Base-by-base conservation (phyloP, 2,797 vertebrate genomes). In the Lithobates pipiens region DNA sequence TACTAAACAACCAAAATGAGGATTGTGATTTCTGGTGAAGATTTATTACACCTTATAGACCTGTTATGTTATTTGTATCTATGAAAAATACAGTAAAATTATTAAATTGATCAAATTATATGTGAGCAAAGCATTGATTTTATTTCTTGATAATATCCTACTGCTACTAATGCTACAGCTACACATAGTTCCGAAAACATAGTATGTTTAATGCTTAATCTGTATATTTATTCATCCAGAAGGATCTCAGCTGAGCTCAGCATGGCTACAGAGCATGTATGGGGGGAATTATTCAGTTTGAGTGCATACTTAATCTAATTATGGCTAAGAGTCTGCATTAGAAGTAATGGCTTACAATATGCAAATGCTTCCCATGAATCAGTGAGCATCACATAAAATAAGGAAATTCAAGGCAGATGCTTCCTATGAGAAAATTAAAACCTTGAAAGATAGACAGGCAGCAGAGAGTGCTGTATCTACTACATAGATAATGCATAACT, bases 341-440 rank as follows among this genome's bases (percentile, higher is more conserved):
- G 25, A 27, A 75, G 74, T 75, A 82, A 75, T 75, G 80, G 46
- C 69, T 73, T 82, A 82, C 50, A 74, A 74, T 74, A 82, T 82
- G 80, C 69, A 82, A 82, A 82, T 82, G 18, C 8, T 73, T 39
- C n/a, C 50, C 1, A 65, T n/a, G 34, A 74, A 82, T 65, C 42
- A 80, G 18, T 50, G 42, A 79, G 36, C 16, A 42, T 44, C 42
- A 79, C 65, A 15, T 70, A 44, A 42, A 73, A 42, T 44, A 78
- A 46, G 65, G 15, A 34, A 69, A 69, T 15, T 5, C 34, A 32
- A 65, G n/a, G 18, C 42, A 70, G 4, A 29, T 34, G 27, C 21
- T 23, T 80, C 46, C 44, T 57, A 36, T 6, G 68, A 67, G 61
- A 23, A 68, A 10, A 15, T 10, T 21, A 36, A 75, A 75, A 50